Base-by-base conservation (phyloP, 2,888 invertebrate species). In the Monoplex corrugatus region DNA sequence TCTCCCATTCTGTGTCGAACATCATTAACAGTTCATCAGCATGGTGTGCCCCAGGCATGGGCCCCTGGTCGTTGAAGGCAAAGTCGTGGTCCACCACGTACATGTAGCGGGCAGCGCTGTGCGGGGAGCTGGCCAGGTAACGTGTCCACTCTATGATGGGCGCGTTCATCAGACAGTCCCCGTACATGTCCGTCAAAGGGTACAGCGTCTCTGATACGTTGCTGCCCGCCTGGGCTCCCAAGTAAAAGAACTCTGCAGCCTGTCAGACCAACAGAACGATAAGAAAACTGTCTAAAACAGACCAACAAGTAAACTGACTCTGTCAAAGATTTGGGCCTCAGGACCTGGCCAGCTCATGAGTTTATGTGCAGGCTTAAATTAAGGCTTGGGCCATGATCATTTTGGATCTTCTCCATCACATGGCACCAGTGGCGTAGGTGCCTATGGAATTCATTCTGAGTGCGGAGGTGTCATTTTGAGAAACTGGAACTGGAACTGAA, bases 191-290 rank as follows among this genome's bases (percentile, higher is more conserved):
- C 8, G 40, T 16, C 32, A 88, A 10, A 1, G 83, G 50, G 2
- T 68, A 68, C 35, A 83, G 28, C 19, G 88, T 40, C 35, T 63
- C 35, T 2, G 88, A 35, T 0, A 28, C 28, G 63, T 83, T 63
- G 68, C 44, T 83, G 68, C 32, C 82, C 3, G 43, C 28, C 10
- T 83, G 68, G 16, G 82, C 43, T 5, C 88, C 83, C 44, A 68
- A 32, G 88, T 88, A 88, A 44, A 88, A 63, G 43, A 88, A 88
- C 80, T 88, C 88, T n/a, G 43, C 28, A 10, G 78, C 19, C 78
- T 80, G 78, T 19, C n/a, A n/a, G n/a, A n/a, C n/a, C n/a, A n/a
- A n/a, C n/a, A n/a, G n/a, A n/a, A n/a, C n/a, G n/a, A n/a, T n/a
- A n/a, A n/a, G n/a, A n/a, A n/a, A n/a, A 86, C 63, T 1, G 35